A percentile compares a stretch with the other conserved stretches of the same genome.
Evolutionary conservation across 1,140 invertebrate species (phyloP).

Genomic region (Lasioglossum baleicum): DNA sequence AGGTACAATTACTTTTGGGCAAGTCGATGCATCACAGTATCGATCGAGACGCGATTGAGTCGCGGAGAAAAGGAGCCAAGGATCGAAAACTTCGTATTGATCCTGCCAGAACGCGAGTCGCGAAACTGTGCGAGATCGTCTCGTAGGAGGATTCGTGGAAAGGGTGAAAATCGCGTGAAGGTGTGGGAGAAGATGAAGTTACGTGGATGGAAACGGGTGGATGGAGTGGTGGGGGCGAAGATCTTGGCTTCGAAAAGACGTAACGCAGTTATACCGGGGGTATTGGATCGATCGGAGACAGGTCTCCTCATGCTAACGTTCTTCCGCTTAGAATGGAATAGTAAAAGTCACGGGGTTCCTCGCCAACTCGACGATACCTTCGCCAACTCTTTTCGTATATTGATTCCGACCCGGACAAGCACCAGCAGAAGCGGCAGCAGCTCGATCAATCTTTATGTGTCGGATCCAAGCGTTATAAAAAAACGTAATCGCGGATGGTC

Average conservation of each 20-base stretch:
- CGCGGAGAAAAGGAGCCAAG: neutral
- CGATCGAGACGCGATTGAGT: neutral
- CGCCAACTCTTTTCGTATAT: constrained; percentile 21
- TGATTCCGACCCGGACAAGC: neutral
- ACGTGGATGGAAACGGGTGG: neutral
- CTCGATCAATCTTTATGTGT: constrained; percentile 35
- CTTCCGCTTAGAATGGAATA: constrained; percentile 32
- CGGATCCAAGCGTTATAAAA: constrained; percentile 31
- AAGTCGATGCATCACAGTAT: neutral
- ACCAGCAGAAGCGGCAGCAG: neutral
- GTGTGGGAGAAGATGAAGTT: neutral
- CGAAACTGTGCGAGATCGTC: constrained; percentile 40
- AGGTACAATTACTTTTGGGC: too few species aligned
- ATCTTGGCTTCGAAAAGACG: constrained; percentile 12
- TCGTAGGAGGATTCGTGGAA: neutral
- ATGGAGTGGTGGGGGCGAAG: neutral
- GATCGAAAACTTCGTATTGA: constrained; percentile 48
- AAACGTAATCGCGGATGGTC: neutral
- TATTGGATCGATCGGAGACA: constrained; percentile 46
- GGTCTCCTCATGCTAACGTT: constrained; percentile 25
- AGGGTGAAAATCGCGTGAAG: neutral
- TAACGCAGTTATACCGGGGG: constrained; percentile 5
- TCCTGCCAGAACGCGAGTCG: constrained; percentile 14
- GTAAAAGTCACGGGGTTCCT: constrained; percentile 48
- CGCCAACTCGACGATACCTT: constrained; percentile 17